Percentiles rank a stretch among this genome's conserved stretches.
phyloP scores from a whole-genome alignment of 2,797 vertebrate species.

The Geotrypetes seraphini region DNA sequence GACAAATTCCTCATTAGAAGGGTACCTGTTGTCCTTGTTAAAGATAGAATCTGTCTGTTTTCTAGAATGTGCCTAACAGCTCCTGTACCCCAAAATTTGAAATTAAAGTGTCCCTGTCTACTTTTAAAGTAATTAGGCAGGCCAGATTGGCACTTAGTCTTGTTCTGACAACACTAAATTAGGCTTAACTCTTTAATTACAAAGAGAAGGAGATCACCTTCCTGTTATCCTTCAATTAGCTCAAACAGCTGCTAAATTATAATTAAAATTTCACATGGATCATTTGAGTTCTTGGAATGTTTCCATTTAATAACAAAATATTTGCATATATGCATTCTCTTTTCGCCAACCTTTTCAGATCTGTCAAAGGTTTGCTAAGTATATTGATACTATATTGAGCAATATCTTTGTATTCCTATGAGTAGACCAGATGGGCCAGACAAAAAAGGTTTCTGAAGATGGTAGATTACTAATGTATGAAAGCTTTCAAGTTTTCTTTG shows the following conservation, averaged over 20 bases:
- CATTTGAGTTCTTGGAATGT: constrained; percentile 58
- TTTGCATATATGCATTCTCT: constrained; percentile 49
- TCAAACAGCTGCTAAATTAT: constrained; percentile 66
- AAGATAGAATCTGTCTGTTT: no score
- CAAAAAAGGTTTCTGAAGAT: constrained; percentile 28
- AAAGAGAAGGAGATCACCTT: constrained; percentile 56
- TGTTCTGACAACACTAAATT: constrained; percentile 59
- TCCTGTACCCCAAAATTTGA: no score
- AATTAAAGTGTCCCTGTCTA: constrained; percentile 44
- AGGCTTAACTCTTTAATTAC: constrained; percentile 67
- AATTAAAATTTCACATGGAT: constrained; percentile 66
- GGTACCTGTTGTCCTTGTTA: no score
- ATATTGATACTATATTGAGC: constrained; percentile 31
- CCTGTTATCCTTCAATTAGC: constrained; percentile 57
- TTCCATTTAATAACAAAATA: constrained; percentile 60
- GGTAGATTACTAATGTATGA: constrained; percentile 16
- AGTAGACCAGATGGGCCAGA: constrained; percentile 27
- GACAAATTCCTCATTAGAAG: no score
- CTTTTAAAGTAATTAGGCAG: constrained; percentile 43
- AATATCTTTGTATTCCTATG: constrained; percentile 26
- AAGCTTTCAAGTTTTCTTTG: constrained; percentile 10
- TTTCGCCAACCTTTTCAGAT: constrained; percentile 45
- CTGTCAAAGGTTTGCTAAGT: constrained; percentile 25
- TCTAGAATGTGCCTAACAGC: no score
- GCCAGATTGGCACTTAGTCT: constrained; percentile 57